Evolutionary conservation across 2,113 vertebrate genomes (phyloP).

Genomic region (Bucco capensis): DNA sequence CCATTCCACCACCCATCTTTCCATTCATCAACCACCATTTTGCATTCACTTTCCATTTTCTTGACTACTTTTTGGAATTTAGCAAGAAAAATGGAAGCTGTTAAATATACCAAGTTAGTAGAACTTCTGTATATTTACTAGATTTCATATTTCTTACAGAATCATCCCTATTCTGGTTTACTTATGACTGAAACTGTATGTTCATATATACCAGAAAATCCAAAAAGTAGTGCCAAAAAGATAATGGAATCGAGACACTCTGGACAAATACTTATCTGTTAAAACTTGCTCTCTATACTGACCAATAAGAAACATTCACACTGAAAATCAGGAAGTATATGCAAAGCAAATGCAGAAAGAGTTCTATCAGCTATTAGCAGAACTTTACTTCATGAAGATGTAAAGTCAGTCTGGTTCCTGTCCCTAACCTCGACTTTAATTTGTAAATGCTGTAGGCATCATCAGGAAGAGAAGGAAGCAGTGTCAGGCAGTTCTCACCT

Average conservation of each 20-base stretch:
- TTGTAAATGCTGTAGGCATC: neutral
- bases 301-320: neutral
- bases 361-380: neutral
- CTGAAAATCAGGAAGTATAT: neutral
- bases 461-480: neutral
- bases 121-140: neutral
- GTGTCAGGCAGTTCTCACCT: neutral
- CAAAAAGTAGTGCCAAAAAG: slow-evolving; percentile 32
- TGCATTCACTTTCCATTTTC: neutral
- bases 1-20: neutral
- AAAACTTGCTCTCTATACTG: neutral
- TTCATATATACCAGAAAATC: neutral
- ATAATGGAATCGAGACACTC: neutral
- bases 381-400: neutral
- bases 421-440: neutral
- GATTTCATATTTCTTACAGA: neutral
- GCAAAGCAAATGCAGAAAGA: neutral
- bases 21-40: neutral
- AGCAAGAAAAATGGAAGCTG: neutral
- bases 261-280: neutral
- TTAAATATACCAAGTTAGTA: neutral
- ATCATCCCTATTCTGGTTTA: neutral
- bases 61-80: slow-evolving; percentile 13
- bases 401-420: neutral
- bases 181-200: neutral